Percentiles rank a stretch among this genome's conserved stretches.
These are phyloP conservation scores for Phalanger gymnotis DNA, from an alignment of 2,797 vertebrate genomes.

Conservation along the genomic window DNA sequence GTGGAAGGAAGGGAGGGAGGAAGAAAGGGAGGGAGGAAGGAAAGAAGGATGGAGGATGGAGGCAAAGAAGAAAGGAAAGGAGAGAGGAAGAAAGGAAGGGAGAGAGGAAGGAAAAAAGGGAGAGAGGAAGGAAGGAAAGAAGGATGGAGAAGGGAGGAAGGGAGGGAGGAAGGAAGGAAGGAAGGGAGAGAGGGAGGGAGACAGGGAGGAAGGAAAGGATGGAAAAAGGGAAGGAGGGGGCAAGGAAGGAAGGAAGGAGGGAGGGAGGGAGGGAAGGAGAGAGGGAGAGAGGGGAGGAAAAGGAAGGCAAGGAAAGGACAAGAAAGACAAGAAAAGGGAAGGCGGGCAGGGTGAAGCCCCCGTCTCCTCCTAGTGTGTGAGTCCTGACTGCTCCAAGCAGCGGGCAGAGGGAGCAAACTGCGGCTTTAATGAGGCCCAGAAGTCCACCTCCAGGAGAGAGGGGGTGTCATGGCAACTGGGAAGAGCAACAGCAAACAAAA, in stretches of 20 bases:
- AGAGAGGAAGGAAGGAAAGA: neutral
- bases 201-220: neutral
- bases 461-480: slow-evolving; percentile 89
- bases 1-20: accelerated
- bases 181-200: neutral
- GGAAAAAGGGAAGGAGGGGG: slow-evolving; percentile 15
- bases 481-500: slow-evolving; percentile 81
- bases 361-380: slow-evolving; percentile 70
- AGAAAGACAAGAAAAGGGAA: slow-evolving; percentile 39
- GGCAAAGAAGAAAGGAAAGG: neutral
- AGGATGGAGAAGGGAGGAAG: slow-evolving; percentile 36
- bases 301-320: neutral
- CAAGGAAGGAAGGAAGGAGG: neutral
- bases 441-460: slow-evolving; percentile 80
- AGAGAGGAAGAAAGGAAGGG: neutral
- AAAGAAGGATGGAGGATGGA: neutral
- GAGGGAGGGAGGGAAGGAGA: neutral
- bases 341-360: slow-evolving; percentile 17
- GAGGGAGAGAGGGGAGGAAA: slow-evolving; percentile 22
- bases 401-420: slow-evolving; percentile 66
- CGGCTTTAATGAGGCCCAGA: slow-evolving; percentile 87
- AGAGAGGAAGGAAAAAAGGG: neutral
- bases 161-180: neutral
- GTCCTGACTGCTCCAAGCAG: slow-evolving; percentile 78
- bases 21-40: too few species aligned